Evolutionary conservation across 1,140 invertebrate species (phyloP).

Genomic region (Lineus longissimus): DNA sequence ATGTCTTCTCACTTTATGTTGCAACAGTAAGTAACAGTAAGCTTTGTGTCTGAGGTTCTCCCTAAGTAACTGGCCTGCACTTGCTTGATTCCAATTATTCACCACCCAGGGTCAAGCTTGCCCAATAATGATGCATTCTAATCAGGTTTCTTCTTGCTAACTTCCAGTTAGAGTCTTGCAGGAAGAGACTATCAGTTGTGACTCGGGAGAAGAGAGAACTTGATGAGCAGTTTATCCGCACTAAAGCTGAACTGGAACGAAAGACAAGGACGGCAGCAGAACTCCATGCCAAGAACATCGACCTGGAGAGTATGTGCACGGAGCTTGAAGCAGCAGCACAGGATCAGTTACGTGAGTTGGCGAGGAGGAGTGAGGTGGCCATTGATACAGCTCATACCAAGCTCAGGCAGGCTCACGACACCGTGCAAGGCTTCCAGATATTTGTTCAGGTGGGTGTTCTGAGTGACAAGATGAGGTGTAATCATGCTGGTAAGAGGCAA

Average conservation of each 20-base stretch:
- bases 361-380: constrained; percentile 44
- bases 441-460: constrained; percentile 36
- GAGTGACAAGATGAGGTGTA: too few relatives aligned
- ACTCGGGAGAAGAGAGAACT: constrained; percentile 43
- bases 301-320: constrained; percentile 34
- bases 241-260: constrained; percentile 36
- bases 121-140: too few relatives aligned
- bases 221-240: constrained; percentile 42
- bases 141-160: neutral
- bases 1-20: too few relatives aligned
- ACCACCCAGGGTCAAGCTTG: too few relatives aligned
- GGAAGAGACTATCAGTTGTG: constrained; percentile 36
- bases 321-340: constrained; percentile 44
- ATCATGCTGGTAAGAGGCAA: neutral
- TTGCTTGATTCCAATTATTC: too few relatives aligned
- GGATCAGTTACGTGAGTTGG: constrained; percentile 42
- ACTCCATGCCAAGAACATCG: constrained; percentile 25
- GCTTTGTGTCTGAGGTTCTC: too few relatives aligned
- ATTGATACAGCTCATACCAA: constrained; percentile 44
- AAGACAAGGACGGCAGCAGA: constrained; percentile 40
- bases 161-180: constrained; percentile 45
- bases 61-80: too few relatives aligned
- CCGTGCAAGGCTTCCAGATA: constrained; percentile 33
- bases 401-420: constrained; percentile 29
- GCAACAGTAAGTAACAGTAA: too few relatives aligned